Base-by-base conservation (phyloP, 2,888 invertebrate genomes). In the Patella depressa region DNA sequence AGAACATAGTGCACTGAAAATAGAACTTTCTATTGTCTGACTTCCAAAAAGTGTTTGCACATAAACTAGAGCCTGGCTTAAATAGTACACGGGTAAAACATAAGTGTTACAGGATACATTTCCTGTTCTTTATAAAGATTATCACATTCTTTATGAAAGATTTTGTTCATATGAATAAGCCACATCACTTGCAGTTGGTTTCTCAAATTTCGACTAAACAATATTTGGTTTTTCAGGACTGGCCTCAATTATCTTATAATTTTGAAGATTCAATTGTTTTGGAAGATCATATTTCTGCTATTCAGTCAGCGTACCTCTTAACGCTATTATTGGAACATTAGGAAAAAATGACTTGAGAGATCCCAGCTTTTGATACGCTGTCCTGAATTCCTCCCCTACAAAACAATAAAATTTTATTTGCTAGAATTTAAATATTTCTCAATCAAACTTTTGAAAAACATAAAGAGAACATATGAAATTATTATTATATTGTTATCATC, bases 371-470 rank as follows among this genome's bases (percentile, higher is more conserved):
- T 72, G 71, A 71, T 74, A 79, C 7, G 78, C 76, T 29, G 77
- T 76, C 71, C 80, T 72, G 17, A 77, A 80, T 45, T 75, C 77
- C 72, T 17, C 80, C 78, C 77, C 80, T 78, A 57, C 15, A 76
- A 65, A 72, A 72, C 72, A 57, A n/a, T 34, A 34, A 34, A 3
- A 3, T 34, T 34, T 3, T 34, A 34, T 34, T 34, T 34, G 3
- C 4, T 24, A 24, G 24, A 24, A 24, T 24, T 24, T 24, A 24
- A 24, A 24, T 24, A 24, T 24, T 24, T 24, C 24, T 24, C 24
- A 24, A 24, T 24, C 24, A 24, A 24, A 24, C 24, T 24, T 24
- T 24, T 24, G 24, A 24, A 24, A 24, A 24, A 24, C 24, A 24
- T 24, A 24, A 24, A 24, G 24, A 24, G 24, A 24, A 24, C 24